Evolutionary conservation across 2,888 invertebrate species (phyloP), one percentile per base, ranked within the genome.

Genomic region (Andrena flavipes): DNA sequence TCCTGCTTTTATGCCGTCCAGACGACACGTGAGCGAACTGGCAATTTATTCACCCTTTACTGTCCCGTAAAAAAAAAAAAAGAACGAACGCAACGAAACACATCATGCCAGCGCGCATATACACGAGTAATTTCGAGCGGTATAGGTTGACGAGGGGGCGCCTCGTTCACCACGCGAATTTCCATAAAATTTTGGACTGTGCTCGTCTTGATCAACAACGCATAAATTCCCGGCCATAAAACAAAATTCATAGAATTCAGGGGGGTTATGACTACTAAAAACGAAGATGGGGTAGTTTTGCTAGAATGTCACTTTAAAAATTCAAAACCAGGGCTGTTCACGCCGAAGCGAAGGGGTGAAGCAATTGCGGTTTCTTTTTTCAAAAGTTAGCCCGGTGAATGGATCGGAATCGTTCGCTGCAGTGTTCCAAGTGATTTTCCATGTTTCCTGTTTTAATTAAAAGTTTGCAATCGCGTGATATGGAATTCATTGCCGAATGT

Each of bases 11-110:
- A 87, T 85, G 87, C 6, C 82, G 56, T 20, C 74, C 80, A 81
- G 85, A 87, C 80, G 86, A 91, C 88, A 81, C 91, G 91, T 89
- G 91, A 91, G 88, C 78, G 78, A 89, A 91, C 89, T 91, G 76
- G 87, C 87, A 90, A 92, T 92, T 90, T 89, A 89, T 89, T 80
- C 80, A 69, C 82, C 87, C 88, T 91, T 91, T 90, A 90, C 84
- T 69, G 87, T 82, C 80, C 86, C 91, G 86, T 90, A 89, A 90
- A 92, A 88, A 87, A 76, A 78, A 82, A 59, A 78, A 82, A 59
- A 72, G 16, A 20, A 20, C 8, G 4, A 35, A 51, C 0, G 13
- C 13, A 59, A 13, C 35, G 48, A 30, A 26, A 20, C 16, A 20
- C 30, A 29, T n/a, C 51, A 3, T 30, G 65, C 20, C 42, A 42